Percentiles rank a stretch among this genome's conserved stretches.
phyloP scores from a whole-genome alignment of 2,113 vertebrate species.

The Eulemur rufifrons region DNA sequence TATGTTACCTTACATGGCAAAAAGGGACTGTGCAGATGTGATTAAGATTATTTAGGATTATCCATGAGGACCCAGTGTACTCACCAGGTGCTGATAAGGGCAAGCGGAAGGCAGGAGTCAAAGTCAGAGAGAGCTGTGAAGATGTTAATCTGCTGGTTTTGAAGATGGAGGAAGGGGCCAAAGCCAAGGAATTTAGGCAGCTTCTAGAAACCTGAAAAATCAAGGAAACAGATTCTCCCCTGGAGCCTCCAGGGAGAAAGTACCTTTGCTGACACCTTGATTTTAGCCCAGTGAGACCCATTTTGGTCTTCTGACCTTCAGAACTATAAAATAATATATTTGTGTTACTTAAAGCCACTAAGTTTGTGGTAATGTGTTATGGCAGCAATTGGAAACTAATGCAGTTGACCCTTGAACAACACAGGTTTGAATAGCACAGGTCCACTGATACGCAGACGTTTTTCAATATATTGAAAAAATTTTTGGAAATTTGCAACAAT shows the following conservation, averaged over 20 bases:
- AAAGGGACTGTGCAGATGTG: neutral
- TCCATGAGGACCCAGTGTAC: accelerated
- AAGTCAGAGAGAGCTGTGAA: neutral
- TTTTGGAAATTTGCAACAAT: neutral
- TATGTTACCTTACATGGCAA: neutral
- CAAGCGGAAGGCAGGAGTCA: neutral
- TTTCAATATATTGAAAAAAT: neutral
- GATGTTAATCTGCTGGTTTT: neutral
- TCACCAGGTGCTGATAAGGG: neutral
- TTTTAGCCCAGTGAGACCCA: neutral
- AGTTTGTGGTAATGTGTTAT: neutral
- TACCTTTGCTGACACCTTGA: neutral
- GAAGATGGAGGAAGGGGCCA: neutral
- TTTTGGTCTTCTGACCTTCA: neutral
- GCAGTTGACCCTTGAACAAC: too few relatives aligned
- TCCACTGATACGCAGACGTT: neutral
- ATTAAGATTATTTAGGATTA: neutral
- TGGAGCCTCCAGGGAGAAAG: neutral
- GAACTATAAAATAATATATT: too few relatives aligned
- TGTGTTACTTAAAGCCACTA: neutral
- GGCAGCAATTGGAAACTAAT: neutral
- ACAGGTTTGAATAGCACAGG: neutral
- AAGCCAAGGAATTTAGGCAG: neutral
- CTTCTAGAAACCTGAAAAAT: neutral
- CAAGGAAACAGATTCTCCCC: neutral